These are phyloP conservation scores for Phorcus lineatus DNA, from an alignment of 2,888 invertebrate species.

Conservation along the genomic window DNA sequence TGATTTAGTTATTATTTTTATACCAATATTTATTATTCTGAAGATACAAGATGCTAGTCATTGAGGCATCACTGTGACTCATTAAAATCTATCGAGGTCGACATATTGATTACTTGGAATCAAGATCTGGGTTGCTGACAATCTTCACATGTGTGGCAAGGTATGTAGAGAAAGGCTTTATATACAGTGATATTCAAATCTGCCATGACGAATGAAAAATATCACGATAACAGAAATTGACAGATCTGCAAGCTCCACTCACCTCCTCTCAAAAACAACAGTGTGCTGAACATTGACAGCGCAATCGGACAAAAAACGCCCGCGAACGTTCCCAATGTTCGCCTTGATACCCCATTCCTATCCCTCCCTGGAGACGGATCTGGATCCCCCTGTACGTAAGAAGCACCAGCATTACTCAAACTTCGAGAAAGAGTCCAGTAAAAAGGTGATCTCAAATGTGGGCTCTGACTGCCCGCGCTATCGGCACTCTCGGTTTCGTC, in stretches of 20 bases:
- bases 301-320: conserved; percentile 99
- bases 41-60: too few species aligned
- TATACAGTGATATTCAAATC: too few species aligned
- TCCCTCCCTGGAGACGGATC: background rate
- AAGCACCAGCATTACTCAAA: conserved; percentile 36
- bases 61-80: too few species aligned
- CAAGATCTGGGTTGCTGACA: too few species aligned
- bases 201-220: too few species aligned
- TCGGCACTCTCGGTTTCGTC: background rate
- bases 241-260: conserved; percentile 6
- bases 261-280: conserved; percentile 97
- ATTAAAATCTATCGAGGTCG: too few species aligned
- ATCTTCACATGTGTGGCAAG: too few species aligned
- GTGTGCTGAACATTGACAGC: conserved; percentile 98
- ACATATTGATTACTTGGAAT: too few species aligned
- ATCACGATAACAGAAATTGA: background rate
- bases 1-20: too few species aligned
- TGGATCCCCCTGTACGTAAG: background rate
- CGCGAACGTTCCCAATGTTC: conserved; percentile 88
- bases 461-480: background rate
- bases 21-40: too few species aligned
- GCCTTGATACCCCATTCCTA: conserved; percentile 19
- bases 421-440: conserved; percentile 45
- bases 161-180: too few species aligned
- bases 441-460: conserved; percentile 41